A percentile compares a stretch with the other conserved stretches of the same genome.
Conservation (phyloP, 2,888 invertebrate genomes). For the Hirtodrosophila alboralis region DNA sequence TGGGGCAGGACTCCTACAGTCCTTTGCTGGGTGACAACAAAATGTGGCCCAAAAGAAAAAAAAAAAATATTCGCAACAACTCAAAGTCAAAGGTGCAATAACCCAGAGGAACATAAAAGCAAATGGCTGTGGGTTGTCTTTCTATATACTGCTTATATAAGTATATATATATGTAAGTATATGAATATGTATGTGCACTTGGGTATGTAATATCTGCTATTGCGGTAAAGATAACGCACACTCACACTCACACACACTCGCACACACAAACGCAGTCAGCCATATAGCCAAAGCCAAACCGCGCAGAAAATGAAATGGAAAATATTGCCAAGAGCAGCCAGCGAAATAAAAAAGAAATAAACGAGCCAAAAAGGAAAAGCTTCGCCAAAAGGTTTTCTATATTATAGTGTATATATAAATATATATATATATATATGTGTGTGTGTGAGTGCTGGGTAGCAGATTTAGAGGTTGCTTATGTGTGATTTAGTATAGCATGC, state of each 20-base stretch:
- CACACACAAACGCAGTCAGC: slow-evolving; percentile 52
- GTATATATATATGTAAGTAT: slow-evolving; percentile 6
- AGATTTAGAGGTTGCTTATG: slow-evolving; percentile 84
- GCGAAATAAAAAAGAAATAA: slow-evolving; percentile 74
- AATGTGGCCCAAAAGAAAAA: slow-evolving; percentile 33
- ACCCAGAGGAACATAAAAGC: slow-evolving; percentile 73
- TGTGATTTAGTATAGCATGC: slow-evolving; percentile 84
- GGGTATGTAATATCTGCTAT: slow-evolving; percentile 46
- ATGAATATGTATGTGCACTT: slow-evolving; percentile 25
- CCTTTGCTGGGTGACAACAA: slow-evolving; percentile 44
- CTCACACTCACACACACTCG: slow-evolving; percentile 16
- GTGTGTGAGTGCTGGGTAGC: slow-evolving; percentile 66
- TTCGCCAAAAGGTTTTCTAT: slow-evolving; percentile 63
- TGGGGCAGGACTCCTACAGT: background rate
- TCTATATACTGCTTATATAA: slow-evolving; percentile 13
- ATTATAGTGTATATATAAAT: slow-evolving; percentile 18
- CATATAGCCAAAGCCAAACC: slow-evolving; percentile 73
- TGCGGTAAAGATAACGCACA: slow-evolving; percentile 70
- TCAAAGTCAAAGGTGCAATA: slow-evolving; percentile 79
- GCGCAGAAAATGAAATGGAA: slow-evolving; percentile 79
- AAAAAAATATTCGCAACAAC: slow-evolving; percentile 62
- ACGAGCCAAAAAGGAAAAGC: slow-evolving; percentile 71
- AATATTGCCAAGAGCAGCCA: slow-evolving; percentile 66
- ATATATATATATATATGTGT: slow-evolving; percentile 24
- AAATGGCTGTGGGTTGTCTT: slow-evolving; percentile 70